Percentiles rank a stretch among this genome's conserved stretches.
Conservation (phyloP, 2,797 vertebrate species). For the Jordanella pulchra region DNA sequence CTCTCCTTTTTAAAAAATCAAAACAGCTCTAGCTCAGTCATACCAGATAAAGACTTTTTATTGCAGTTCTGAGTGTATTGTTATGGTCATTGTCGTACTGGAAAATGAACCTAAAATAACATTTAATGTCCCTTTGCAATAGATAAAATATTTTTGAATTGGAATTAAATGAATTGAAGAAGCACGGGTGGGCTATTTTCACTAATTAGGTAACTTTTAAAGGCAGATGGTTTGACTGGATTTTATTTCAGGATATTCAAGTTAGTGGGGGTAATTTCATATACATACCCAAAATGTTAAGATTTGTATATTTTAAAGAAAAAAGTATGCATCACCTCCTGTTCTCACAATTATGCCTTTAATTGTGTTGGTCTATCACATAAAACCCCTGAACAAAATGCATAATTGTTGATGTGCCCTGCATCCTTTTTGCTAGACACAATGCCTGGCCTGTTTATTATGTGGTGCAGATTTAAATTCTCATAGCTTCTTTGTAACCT, state of each 20-base stretch:
- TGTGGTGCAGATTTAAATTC: slow-evolving; percentile 21
- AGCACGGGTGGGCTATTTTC: background rate
- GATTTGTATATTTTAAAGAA: background rate
- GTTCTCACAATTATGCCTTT: background rate
- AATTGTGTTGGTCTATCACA: background rate
- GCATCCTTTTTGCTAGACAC: background rate
- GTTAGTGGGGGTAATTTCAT: background rate
- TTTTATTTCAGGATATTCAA: background rate
- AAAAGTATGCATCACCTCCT: background rate
- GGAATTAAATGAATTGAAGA: too few relatives aligned
- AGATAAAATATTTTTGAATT: too few relatives aligned
- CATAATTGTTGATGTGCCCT: background rate
- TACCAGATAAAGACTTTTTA: background rate
- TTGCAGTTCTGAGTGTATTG: background rate
- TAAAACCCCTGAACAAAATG: background rate
- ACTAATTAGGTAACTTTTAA: background rate
- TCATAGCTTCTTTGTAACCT: slow-evolving; percentile 41
- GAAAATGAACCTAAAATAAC: background rate
- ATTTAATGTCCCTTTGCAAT: too few relatives aligned
- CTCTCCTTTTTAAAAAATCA: too few relatives aligned
- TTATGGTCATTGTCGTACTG: background rate
- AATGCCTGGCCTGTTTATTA: slow-evolving; percentile 18
- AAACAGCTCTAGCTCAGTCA: background rate
- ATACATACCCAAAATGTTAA: background rate
- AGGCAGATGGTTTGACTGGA: background rate